Conservation (phyloP, 2,113 vertebrate species). For the Nasalis larvatus region DNA sequence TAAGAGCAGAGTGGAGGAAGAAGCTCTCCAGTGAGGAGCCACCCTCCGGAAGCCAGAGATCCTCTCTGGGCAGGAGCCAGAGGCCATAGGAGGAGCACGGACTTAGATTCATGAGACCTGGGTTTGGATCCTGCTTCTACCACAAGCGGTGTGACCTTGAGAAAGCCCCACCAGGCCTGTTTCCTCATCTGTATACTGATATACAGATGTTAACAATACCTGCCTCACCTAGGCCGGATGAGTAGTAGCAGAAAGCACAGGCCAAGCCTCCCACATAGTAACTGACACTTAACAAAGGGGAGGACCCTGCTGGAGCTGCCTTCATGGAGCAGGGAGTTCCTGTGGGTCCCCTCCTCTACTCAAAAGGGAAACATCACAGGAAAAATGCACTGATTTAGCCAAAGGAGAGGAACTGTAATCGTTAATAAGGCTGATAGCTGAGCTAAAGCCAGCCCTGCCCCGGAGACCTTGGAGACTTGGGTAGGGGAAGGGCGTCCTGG, state of each 20-base stretch:
- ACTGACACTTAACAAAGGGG: too few species aligned
- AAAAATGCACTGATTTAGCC: neutral
- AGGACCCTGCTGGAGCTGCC: neutral
- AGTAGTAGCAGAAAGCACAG: neutral
- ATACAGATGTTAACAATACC: neutral
- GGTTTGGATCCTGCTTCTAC: neutral
- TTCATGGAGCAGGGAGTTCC: neutral
- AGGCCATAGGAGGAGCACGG: neutral
- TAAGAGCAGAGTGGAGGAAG: neutral
- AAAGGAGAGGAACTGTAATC: neutral
- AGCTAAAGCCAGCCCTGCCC: neutral
- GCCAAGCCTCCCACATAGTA: rapidly evolving
- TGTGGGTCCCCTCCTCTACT: neutral
- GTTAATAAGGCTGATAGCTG: neutral
- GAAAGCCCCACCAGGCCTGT: neutral
- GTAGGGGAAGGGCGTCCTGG: neutral
- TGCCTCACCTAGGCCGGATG: neutral
- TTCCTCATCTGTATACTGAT: neutral
- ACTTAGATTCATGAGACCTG: neutral
- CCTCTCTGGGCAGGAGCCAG: neutral
- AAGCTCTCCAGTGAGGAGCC: neutral
- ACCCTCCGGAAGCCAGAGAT: neutral
- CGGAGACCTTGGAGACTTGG: neutral
- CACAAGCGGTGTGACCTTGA: neutral
- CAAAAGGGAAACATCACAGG: neutral